A percentile compares a stretch with the other conserved stretches of the same genome.
These are phyloP conservation scores for Rhyacophila brunnea DNA, from an alignment of 1,140 invertebrate genomes.

Conservation along the genomic window DNA sequence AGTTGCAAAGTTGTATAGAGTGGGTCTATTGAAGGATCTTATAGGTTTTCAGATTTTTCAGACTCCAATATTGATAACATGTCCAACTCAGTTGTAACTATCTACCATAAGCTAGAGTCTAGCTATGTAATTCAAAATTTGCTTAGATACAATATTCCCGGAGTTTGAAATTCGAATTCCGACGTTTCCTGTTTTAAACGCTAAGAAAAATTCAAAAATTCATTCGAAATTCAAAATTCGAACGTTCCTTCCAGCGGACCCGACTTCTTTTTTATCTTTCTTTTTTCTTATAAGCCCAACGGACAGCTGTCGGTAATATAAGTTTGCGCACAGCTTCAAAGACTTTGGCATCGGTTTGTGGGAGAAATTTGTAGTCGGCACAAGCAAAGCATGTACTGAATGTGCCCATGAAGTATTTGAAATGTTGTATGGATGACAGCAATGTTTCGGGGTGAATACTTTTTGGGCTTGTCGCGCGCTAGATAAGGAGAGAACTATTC, in stretches of 20 bases:
- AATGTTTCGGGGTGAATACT: constrained; percentile 24
- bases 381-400: constrained; percentile 20
- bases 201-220: constrained; percentile 29
- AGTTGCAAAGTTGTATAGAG: no score
- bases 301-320: constrained; percentile 8
- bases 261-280: constrained; percentile 29
- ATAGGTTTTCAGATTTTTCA: no score
- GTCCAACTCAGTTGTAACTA: no score
- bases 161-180: constrained; percentile 16
- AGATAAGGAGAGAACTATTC: constrained; percentile 31
- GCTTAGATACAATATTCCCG: no score
- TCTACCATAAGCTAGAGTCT: no score
- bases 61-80: no score
- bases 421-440: constrained; percentile 35
- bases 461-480: constrained; percentile 26
- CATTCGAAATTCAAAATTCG: constrained; percentile 34
- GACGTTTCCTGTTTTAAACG: constrained; percentile 14
- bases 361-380: neutral
- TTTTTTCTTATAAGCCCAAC: constrained; percentile 32
- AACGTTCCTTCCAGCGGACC: constrained; percentile 23
- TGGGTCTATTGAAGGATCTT: no score
- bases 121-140: no score
- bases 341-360: neutral
- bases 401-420: constrained; percentile 29
- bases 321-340: constrained; percentile 4